These are phyloP conservation scores for Aurelia aurita complex sp. Pacific DNA, from an alignment of 30 jellyfish, hydroid and myxozoan species.

Conservation along the genomic window DNA sequence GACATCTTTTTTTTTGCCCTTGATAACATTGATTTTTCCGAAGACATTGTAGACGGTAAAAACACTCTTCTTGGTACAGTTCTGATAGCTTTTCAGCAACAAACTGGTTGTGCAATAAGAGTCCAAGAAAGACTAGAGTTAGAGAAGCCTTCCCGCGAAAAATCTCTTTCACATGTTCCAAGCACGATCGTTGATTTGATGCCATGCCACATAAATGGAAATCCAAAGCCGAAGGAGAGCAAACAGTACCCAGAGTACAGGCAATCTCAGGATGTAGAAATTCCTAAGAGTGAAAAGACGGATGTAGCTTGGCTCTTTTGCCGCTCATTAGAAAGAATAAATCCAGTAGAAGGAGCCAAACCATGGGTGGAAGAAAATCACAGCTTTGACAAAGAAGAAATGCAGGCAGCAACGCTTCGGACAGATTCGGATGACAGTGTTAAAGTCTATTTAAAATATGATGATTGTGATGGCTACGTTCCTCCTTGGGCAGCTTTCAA, in stretches of 20 bases:
- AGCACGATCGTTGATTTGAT: slow-evolving; percentile 5
- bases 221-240: background rate
- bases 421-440: too few species aligned
- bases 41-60: slow-evolving; percentile 17
- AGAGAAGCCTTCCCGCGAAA: too few species aligned
- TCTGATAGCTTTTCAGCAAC: slow-evolving; percentile 4
- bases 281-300: background rate
- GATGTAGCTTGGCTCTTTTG: slow-evolving; percentile 17
- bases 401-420: too few species aligned
- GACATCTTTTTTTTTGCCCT: background rate
- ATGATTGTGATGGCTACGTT: background rate
- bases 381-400: too few species aligned
- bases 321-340: slow-evolving; percentile 1
- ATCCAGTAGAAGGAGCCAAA: background rate
- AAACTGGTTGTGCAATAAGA: background rate
- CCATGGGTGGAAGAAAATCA: too few species aligned
- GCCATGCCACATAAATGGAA: slow-evolving; percentile 11
- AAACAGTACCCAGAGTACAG: background rate
- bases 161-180: background rate
- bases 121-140: background rate
- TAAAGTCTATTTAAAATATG: background rate
- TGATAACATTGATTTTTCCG: slow-evolving; percentile 9
- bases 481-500: slow-evolving; percentile 26
- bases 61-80: slow-evolving; percentile 21
- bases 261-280: background rate